phyloP scores from a whole-genome alignment of 1,140 invertebrate species.

The Anastrepha ludens region DNA sequence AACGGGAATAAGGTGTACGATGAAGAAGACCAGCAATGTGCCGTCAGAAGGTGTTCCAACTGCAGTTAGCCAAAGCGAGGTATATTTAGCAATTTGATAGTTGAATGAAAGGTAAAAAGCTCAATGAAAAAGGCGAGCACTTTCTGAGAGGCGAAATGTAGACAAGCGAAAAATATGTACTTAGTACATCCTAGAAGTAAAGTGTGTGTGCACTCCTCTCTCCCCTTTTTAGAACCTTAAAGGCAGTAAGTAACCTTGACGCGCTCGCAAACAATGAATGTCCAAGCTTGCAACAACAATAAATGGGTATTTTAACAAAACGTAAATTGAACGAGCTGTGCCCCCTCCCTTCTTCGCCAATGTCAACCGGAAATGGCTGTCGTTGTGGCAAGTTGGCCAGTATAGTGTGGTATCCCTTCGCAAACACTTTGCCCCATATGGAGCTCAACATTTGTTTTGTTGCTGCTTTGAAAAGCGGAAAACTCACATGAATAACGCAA shows the following conservation, averaged over 20 bases:
- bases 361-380: conserved; percentile 42
- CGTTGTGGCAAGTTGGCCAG: conserved; percentile 18
- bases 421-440: neutral
- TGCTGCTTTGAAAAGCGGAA: conserved; percentile 50
- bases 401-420: neutral
- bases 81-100: neutral
- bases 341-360: conserved; percentile 5
- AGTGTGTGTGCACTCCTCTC: neutral
- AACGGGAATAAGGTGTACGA: neutral
- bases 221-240: neutral
- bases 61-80: neutral
- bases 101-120: neutral
- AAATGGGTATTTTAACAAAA: conserved; percentile 49
- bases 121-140: neutral
- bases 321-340: neutral
- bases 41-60: neutral
- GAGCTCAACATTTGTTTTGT: neutral
- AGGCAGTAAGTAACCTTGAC: conserved; percentile 49
- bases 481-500: conserved; percentile 52
- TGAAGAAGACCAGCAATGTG: neutral
- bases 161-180: neutral
- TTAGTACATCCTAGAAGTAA: neutral
- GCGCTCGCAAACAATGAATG: conserved; percentile 46
- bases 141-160: neutral
- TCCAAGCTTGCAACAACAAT: conserved; percentile 39